Conservation (phyloP, 2,113 vertebrate genomes). For the Festucalex cinctus region DNA sequence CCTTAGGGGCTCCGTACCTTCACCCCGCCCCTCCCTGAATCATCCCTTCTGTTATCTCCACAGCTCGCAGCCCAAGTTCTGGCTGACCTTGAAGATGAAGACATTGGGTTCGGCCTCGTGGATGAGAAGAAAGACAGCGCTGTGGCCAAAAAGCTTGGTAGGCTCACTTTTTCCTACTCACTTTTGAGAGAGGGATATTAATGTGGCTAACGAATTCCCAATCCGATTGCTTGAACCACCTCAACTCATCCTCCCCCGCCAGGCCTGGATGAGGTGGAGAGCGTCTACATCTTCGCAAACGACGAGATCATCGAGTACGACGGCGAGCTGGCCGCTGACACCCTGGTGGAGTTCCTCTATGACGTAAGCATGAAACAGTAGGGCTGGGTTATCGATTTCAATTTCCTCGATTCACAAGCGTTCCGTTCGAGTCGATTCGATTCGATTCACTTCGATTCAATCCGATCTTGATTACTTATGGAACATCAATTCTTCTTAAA, state of each 20-base stretch:
- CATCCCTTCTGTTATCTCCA: not conserved
- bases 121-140: conserved; percentile 80
- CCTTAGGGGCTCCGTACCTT: no score
- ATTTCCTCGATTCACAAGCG: no score
- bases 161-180: no score
- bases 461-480: no score
- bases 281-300: conserved; percentile 86
- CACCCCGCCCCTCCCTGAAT: not conserved
- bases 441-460: no score
- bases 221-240: not conserved
- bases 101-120: conserved; percentile 85
- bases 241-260: not conserved
- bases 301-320: conserved; percentile 89
- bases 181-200: no score
- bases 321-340: conserved; percentile 84
- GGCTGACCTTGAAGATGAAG: conserved; percentile 83
- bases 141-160: conserved; percentile 87
- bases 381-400: no score
- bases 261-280: conserved; percentile 86
- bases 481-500: no score
- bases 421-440: no score
- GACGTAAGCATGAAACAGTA: no score
- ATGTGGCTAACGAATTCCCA: no score
- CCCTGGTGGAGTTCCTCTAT: conserved; percentile 87
- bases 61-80: conserved; percentile 91